Evolutionary conservation across 1,140 invertebrate species (phyloP).

Genomic region (Penaeus chinensis): DNA sequence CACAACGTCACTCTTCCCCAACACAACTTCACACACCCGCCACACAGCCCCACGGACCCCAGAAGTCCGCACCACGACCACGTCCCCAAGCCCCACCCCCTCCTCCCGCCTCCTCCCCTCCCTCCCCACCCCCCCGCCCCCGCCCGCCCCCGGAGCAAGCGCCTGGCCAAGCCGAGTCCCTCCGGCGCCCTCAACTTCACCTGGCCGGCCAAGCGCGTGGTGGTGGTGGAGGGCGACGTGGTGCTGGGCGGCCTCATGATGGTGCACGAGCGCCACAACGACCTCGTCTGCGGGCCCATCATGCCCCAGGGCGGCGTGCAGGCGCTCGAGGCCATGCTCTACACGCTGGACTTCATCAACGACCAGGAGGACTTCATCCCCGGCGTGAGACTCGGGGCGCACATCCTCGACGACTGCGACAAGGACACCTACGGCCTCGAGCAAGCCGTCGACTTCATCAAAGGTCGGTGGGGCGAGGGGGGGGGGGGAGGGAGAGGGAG

Average conservation of each 20-base stretch:
- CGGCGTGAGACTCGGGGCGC: slow-evolving; percentile 85
- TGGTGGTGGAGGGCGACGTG: slow-evolving; percentile 85
- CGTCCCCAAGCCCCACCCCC: too few species aligned
- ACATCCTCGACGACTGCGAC: slow-evolving; percentile 95
- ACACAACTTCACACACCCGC: too few species aligned
- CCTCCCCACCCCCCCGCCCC: not conserved
- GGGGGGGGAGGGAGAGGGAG: not conserved
- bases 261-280: slow-evolving; percentile 90
- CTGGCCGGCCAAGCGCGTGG: slow-evolving; percentile 90
- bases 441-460: slow-evolving; percentile 96
- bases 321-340: slow-evolving; percentile 92
- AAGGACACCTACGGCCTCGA: slow-evolving; percentile 96
- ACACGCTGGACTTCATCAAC: slow-evolving; percentile 88
- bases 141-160: not conserved
- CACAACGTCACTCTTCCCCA: not conserved
- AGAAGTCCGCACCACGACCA: too few species aligned
- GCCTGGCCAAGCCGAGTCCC: not conserved
- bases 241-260: slow-evolving; percentile 93
- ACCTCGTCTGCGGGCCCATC: slow-evolving; percentile 85
- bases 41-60: not conserved
- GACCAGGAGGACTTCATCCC: slow-evolving; percentile 74
- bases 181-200: slow-evolving; percentile 21
- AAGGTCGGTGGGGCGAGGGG: slow-evolving; percentile 78
- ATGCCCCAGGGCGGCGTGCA: slow-evolving; percentile 94
- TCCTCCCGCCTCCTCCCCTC: too few species aligned